A percentile compares a stretch with the other conserved stretches of the same genome.
Evolutionary conservation across 2,888 invertebrate genomes (phyloP).

Genomic region (Ophion obscuratus): DNA sequence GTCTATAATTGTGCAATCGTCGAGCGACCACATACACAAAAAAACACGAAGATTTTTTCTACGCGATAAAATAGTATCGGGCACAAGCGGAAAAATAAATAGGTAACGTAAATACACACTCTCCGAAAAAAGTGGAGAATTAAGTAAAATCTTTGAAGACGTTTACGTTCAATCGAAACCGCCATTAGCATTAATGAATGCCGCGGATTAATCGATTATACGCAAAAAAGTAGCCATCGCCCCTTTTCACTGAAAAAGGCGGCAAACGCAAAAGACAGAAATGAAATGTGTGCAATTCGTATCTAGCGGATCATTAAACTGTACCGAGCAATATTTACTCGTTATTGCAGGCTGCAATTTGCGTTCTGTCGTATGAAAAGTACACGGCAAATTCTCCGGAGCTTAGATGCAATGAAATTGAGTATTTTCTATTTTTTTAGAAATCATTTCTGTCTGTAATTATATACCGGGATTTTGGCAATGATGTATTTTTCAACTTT

Average conservation of each 20-base stretch:
- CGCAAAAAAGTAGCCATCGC: neutral
- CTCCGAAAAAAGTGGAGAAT: neutral
- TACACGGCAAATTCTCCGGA: too few species aligned
- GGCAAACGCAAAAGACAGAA: too few species aligned
- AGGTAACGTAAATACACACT: neutral
- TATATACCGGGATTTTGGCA: too few species aligned
- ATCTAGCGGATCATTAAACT: too few species aligned
- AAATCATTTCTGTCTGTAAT: too few species aligned
- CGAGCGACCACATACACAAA: neutral
- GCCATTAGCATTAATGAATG: neutral
- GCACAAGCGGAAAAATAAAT: neutral
- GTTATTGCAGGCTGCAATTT: too few species aligned
- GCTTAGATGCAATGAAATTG: too few species aligned
- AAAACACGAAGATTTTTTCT: conserved; percentile 8
- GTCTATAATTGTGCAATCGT: conserved; percentile 20
- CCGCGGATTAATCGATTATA: neutral
- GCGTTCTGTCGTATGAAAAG: too few species aligned
- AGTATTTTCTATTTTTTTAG: too few species aligned
- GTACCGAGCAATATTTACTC: too few species aligned
- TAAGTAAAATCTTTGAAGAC: neutral
- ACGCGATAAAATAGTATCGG: neutral
- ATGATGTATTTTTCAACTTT: too few species aligned
- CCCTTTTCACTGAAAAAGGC: neutral
- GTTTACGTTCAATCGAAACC: neutral
- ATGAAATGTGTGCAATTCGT: too few species aligned